Percentiles rank a stretch among this genome's conserved stretches.
Evolutionary conservation across 2,797 vertebrate genomes (phyloP).

Genomic region (Alfaro cultratus): DNA sequence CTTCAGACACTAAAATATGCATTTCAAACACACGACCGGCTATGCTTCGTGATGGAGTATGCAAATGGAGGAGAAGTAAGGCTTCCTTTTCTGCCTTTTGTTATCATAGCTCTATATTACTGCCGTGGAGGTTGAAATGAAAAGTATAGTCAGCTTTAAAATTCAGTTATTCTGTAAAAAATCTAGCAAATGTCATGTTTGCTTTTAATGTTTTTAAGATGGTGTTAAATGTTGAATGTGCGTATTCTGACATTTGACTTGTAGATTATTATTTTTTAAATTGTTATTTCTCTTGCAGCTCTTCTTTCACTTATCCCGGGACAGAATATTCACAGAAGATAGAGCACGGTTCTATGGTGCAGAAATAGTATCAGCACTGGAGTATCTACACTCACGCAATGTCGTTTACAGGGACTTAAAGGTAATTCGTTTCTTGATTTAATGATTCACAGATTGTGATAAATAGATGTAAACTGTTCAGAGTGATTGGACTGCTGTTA

Average conservation of each 20-base stretch:
- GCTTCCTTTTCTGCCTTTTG: constrained; percentile 16
- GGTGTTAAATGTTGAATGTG: not conserved
- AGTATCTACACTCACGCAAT: constrained; percentile 92
- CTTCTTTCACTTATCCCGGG: constrained; percentile 94
- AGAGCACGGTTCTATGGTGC: constrained; percentile 93
- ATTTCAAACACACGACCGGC: constrained; percentile 93
- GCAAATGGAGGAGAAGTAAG: constrained; percentile 96
- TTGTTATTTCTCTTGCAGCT: constrained; percentile 71
- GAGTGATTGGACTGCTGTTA: not conserved
- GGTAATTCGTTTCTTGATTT: constrained; percentile 68
- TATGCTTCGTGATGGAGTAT: constrained; percentile 98
- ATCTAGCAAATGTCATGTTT: not conserved
- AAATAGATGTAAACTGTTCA: not conserved
- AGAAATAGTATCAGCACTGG: constrained; percentile 94
- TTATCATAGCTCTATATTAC: not conserved
- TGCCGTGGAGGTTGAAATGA: not conserved
- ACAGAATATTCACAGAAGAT: constrained; percentile 93
- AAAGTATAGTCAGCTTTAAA: not conserved
- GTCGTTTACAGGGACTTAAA: constrained; percentile 97
- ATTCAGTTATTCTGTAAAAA: not conserved
- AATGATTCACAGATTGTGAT: not conserved
- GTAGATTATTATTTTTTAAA: not conserved
- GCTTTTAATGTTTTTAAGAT: not conserved
- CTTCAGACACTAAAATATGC: constrained; percentile 93
- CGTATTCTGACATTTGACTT: too few species aligned